Conservation (phyloP, 2,113 vertebrate species). For the Capreolus pygargus region DNA sequence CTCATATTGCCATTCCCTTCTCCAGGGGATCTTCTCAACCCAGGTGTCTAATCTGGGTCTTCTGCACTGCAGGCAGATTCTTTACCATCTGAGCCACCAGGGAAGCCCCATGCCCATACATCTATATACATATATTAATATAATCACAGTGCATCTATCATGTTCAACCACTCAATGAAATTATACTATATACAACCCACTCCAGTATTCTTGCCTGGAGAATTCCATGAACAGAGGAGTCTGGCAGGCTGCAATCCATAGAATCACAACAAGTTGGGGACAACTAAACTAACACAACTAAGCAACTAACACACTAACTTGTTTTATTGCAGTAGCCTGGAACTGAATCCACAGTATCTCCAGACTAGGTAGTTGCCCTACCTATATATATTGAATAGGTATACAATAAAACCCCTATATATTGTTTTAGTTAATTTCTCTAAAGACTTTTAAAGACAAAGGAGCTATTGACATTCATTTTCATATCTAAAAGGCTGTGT, state of each 20-base stretch:
- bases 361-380: neutral
- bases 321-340: neutral
- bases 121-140: neutral
- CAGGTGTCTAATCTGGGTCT: neutral
- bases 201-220: neutral
- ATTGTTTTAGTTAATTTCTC: conserved; percentile 9
- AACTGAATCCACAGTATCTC: neutral
- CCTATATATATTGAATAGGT: too few species aligned
- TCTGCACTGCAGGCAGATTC: neutral
- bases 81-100: neutral
- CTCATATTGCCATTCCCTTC: neutral
- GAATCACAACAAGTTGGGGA: neutral
- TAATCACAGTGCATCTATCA: neutral
- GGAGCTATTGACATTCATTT: neutral
- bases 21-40: neutral
- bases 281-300: neutral
- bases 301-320: neutral
- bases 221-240: neutral
- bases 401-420: neutral
- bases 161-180: neutral
- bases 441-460: neutral
- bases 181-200: neutral
- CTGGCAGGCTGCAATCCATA: neutral
- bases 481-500: neutral
- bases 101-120: neutral